Evolutionary conservation across 2,113 vertebrate species (phyloP).

Genomic region (Xiphias gladius): DNA sequence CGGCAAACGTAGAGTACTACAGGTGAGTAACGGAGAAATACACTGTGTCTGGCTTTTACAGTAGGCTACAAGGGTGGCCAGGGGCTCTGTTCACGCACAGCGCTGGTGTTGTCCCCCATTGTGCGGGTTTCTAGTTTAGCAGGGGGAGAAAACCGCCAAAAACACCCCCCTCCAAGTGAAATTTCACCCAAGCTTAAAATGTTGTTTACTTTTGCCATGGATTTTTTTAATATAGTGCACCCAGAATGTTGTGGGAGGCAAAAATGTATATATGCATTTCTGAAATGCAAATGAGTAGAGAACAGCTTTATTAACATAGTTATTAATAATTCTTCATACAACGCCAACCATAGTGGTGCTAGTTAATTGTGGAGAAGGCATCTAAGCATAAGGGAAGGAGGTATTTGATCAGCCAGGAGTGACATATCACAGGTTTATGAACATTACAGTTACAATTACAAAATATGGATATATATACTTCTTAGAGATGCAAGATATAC

Average conservation of each 20-base stretch:
- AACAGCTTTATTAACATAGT: background rate
- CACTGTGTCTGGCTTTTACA: background rate
- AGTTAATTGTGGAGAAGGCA: background rate
- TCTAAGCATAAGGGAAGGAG: background rate
- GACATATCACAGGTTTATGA: constrained; percentile 1
- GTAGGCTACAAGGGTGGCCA: background rate
- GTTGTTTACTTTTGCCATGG: background rate
- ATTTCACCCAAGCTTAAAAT: background rate
- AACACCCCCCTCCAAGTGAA: background rate
- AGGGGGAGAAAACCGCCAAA: background rate
- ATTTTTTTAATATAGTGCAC: constrained; percentile 11
- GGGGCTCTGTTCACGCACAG: background rate
- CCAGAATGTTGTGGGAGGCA: background rate
- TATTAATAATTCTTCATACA: constrained; percentile 13
- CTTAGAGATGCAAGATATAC: background rate
- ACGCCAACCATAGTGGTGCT: background rate
- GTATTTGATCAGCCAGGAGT: background rate
- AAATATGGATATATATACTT: background rate
- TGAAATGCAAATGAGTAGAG: constrained; percentile 15
- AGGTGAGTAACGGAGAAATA: constrained; percentile 81
- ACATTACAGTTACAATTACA: background rate
- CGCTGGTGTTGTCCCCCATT: background rate
- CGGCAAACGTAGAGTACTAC: constrained; percentile 89
- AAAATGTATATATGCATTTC: constrained; percentile 9
- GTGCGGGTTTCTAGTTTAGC: background rate